phyloP scores from a whole-genome alignment of 2,797 vertebrate genomes.

The Tragelaphus eurycerus region DNA sequence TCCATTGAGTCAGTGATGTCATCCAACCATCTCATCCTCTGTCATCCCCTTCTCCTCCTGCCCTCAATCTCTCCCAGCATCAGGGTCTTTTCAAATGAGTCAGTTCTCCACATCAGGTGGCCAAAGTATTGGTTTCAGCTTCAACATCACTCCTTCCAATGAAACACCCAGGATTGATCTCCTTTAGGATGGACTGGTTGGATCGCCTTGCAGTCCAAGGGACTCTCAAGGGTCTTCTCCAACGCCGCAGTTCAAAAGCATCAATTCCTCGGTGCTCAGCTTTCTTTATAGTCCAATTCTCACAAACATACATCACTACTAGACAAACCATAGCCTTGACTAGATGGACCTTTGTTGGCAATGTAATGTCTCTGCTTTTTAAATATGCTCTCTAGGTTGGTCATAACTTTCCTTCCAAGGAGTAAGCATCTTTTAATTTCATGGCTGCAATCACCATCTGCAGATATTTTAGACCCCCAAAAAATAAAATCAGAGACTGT shows the following conservation, averaged over 20 bases:
- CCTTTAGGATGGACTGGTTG: not conserved
- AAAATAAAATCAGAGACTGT: not conserved
- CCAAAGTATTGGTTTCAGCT: not conserved
- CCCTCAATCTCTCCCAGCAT: not conserved
- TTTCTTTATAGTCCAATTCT: not conserved
- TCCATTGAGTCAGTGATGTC: not conserved
- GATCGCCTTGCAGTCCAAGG: not conserved
- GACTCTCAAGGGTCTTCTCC: not conserved
- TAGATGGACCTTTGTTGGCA: not conserved
- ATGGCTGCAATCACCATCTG: not conserved
- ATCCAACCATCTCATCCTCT: not conserved
- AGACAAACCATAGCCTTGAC: not conserved
- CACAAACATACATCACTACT: not conserved
- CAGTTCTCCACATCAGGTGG: not conserved
- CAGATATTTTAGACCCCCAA: fast-evolving
- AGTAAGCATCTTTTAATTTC: not conserved
- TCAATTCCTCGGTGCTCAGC: fast-evolving
- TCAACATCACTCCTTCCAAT: not conserved
- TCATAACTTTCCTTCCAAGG: not conserved
- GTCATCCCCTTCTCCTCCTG: not conserved
- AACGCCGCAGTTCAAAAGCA: not conserved
- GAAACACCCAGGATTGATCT: not conserved
- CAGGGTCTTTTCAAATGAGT: not conserved
- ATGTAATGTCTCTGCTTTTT: not conserved
- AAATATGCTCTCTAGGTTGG: not conserved